Conservation (phyloP, 2,797 vertebrate genomes). For the Eulemur rubriventer region DNA sequence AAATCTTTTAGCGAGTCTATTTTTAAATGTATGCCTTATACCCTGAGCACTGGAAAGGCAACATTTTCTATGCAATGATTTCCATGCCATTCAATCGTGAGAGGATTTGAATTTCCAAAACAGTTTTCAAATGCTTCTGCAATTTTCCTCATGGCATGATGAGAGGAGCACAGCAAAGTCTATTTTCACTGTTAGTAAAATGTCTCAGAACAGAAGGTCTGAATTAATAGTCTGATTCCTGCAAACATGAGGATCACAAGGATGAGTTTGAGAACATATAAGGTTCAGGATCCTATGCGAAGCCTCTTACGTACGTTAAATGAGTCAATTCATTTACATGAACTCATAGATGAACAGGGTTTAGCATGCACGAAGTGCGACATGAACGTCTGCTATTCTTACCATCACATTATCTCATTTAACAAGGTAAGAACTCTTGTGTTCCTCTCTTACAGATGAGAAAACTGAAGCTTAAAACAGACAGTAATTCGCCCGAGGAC, state of each 20-base stretch:
- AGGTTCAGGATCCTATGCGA: background rate
- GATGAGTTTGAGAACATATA: background rate
- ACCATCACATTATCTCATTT: background rate
- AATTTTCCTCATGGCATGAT: background rate
- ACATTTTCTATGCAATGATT: background rate
- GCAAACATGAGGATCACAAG: background rate
- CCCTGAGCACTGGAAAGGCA: background rate
- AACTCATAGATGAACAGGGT: background rate
- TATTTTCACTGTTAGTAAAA: background rate
- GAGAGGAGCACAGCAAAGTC: background rate
- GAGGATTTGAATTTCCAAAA: slow-evolving; percentile 29
- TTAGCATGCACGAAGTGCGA: background rate
- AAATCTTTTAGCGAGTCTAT: background rate
- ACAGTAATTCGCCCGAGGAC: background rate
- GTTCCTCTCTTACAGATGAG: background rate
- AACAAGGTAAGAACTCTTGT: background rate
- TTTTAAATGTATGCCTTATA: background rate
- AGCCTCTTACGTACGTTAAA: background rate
- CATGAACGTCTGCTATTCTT: background rate
- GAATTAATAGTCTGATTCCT: background rate
- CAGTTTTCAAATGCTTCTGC: background rate
- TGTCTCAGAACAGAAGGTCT: background rate
- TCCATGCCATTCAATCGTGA: background rate
- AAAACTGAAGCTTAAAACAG: background rate
- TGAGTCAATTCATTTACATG: background rate